phyloP scores from a whole-genome alignment of 2,113 vertebrate species.

The Aleadryas rufinucha region DNA sequence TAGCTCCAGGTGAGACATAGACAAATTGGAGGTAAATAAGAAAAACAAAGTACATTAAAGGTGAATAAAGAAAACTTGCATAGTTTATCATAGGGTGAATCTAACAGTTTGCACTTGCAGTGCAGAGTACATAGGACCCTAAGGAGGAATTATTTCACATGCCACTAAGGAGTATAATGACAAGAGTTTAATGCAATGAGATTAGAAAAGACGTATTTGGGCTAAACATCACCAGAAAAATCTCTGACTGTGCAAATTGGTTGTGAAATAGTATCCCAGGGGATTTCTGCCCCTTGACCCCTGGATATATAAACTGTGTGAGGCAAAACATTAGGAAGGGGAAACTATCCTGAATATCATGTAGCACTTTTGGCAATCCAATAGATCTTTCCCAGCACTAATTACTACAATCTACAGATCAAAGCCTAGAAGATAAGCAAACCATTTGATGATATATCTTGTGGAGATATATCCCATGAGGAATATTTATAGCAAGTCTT shows the following conservation, averaged over 20 bases:
- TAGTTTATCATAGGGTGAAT: neutral
- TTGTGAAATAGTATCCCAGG: neutral
- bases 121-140: neutral
- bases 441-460: neutral
- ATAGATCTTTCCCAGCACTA: neutral
- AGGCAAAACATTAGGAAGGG: neutral
- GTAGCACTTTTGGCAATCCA: neutral
- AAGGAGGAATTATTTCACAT: neutral
- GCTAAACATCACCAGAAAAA: neutral
- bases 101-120: neutral
- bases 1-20: neutral
- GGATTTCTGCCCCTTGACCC: neutral
- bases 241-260: neutral
- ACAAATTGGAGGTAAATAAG: neutral
- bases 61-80: neutral
- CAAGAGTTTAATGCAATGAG: neutral
- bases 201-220: neutral
- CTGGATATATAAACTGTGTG: neutral
- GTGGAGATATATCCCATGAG: neutral
- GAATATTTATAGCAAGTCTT: neutral
- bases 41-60: neutral
- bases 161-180: neutral
- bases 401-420: neutral
- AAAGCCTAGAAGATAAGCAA: neutral
- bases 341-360: neutral